Evolutionary conservation across 2,797 vertebrate genomes (phyloP).

Genomic region (Megaceryle alcyon): DNA sequence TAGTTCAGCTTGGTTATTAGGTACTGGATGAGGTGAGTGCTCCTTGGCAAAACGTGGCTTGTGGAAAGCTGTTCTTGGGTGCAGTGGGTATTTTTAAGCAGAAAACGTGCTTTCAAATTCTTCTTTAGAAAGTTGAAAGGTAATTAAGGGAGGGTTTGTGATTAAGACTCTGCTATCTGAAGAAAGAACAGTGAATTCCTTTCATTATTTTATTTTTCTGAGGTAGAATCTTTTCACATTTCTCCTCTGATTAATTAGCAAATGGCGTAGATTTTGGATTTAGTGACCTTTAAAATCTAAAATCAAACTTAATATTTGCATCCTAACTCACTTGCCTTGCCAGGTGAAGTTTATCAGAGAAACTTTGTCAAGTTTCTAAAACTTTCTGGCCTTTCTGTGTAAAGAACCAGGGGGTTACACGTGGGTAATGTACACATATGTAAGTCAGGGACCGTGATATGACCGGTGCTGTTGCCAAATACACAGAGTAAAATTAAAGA

Average conservation of each 20-base stretch:
- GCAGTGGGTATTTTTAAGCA: background rate
- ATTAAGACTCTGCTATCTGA: background rate
- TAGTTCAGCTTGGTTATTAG: background rate
- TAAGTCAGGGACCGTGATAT: background rate
- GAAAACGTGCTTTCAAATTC: background rate
- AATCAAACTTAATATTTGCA: background rate
- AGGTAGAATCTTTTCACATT: background rate
- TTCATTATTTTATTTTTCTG: background rate
- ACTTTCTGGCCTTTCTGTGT: background rate
- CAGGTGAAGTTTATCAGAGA: background rate
- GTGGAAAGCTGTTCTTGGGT: background rate
- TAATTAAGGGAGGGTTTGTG: background rate
- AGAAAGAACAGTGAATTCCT: background rate
- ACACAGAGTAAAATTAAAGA: background rate
- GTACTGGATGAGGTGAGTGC: background rate
- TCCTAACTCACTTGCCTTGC: background rate
- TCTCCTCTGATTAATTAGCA: background rate
- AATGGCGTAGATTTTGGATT: background rate
- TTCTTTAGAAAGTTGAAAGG: background rate
- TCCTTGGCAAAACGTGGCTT: background rate
- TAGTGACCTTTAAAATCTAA: background rate
- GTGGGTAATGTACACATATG: background rate
- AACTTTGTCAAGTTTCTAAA: background rate
- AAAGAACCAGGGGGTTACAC: accelerated
- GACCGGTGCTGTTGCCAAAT: background rate